phyloP scores from a whole-genome alignment of 2,888 invertebrate species.

The Prenolepis imparis region DNA sequence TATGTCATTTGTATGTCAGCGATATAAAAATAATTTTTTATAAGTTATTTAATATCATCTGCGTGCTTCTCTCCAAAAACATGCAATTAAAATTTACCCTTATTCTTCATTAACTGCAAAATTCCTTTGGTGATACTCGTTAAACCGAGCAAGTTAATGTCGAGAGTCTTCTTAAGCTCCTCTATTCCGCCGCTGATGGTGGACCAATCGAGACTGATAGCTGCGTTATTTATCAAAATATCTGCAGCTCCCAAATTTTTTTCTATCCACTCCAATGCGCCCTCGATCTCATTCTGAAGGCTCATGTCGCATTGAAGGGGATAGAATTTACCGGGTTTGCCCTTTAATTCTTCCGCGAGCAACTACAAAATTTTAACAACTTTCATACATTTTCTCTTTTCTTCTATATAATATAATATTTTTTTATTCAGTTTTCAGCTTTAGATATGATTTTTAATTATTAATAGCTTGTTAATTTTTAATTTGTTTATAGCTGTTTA shows the following conservation, averaged over 20 bases:
- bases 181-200: constrained; percentile 71
- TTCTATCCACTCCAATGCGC: constrained; percentile 87
- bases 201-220: constrained; percentile 79
- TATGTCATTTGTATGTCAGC: neutral
- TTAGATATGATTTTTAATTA: neutral
- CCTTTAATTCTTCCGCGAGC: constrained; percentile 73
- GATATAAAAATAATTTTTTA: neutral
- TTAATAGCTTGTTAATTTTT: neutral
- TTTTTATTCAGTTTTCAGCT: too few species aligned
- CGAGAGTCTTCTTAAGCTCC: constrained; percentile 71
- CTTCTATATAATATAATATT: neutral
- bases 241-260: constrained; percentile 87
- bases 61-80: neutral
- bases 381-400: neutral
- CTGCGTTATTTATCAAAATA: constrained; percentile 88
- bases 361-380: constrained; percentile 43
- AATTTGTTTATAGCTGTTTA: too few species aligned
- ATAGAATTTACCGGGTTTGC: constrained; percentile 81
- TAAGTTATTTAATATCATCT: neutral
- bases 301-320: constrained; percentile 87
- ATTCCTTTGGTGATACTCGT: constrained; percentile 70
- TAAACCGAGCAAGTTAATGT: constrained; percentile 73
- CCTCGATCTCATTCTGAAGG: constrained; percentile 86
- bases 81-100: constrained; percentile 61
- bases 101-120: constrained; percentile 74